Evolutionary conservation across 2,113 vertebrate species (phyloP), one percentile per base, ranked within the genome.

Genomic region (Xiphophorus hellerii): DNA sequence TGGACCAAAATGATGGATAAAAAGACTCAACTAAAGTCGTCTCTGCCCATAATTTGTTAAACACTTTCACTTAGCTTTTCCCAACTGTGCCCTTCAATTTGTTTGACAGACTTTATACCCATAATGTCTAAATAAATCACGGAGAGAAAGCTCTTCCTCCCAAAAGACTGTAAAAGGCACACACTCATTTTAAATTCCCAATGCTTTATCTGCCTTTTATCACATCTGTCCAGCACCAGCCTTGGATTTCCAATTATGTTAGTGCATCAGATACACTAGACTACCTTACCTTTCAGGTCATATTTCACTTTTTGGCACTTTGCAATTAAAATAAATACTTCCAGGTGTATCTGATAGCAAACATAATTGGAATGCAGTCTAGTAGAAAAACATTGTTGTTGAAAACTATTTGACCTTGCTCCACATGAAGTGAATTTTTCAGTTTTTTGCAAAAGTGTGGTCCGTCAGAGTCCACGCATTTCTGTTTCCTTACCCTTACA

Each of bases 41-140:
- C 72, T 84, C 78, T 65, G 66, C 69, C 71, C 48, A 87, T 87
- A 69, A 90, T 87, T 89, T 92, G 89, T 89, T 92, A 77, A 91
- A 90, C 82, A 85, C 31, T 85, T 82, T 76, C 22, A 81, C 80
- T 85, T 39, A 70, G 65, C 62, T 78, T 75, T 69, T 76, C 79
- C 78, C 84, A 90, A 84, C 61, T 81, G 84, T 76, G 80, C 77
- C 75, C 75, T 70, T 84, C 74, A 84, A 88, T 90, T 91, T 80
- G 81, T 88, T 74, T 88, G 85, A 88, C 84, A 89, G 84, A 78
- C 74, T 87, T 80, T 81, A 84, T 84, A 89, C 37, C 60, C 83
- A 35, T 42, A 25, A 58, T 69, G 72, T 90, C 69, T 84, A 60
- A 87, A 86, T 82, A 89, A 88, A 64, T 87, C 73, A 84, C 31